phyloP scores from a whole-genome alignment of 1,140 invertebrate genomes.

The Tribolium madens region DNA sequence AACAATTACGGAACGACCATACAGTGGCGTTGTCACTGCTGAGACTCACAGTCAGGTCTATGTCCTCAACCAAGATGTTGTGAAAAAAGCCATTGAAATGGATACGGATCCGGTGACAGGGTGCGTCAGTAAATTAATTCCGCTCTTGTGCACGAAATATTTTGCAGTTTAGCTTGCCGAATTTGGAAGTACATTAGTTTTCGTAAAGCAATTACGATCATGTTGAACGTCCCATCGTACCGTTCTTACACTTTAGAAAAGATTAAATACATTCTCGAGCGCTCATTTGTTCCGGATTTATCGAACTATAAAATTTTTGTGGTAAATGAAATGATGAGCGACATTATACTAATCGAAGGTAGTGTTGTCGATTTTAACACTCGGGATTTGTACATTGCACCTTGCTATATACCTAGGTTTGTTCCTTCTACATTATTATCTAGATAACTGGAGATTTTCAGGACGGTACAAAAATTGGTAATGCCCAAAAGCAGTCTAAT shows the following conservation, averaged over 20 bases:
- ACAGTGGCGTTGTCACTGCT: conserved; percentile 37
- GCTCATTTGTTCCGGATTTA: conserved; percentile 53
- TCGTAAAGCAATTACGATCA: conserved; percentile 45
- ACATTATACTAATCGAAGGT: conserved; percentile 52
- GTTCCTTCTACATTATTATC: neutral
- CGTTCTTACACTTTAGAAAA: conserved; percentile 55
- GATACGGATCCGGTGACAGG: conserved; percentile 36
- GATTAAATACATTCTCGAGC: conserved; percentile 54
- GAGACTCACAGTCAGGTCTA: conserved; percentile 45
- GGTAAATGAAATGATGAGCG: conserved; percentile 47
- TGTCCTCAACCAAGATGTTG: conserved; percentile 10
- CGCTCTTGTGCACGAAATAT: neutral
- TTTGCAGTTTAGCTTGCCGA: conserved; percentile 41
- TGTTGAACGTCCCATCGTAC: conserved; percentile 48
- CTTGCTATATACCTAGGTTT: conserved; percentile 48
- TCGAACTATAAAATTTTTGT: conserved; percentile 24
- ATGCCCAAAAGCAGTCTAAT: neutral
- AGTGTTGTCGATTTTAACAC: conserved; percentile 46
- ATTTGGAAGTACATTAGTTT: conserved; percentile 57
- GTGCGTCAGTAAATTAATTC: neutral
- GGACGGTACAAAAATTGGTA: conserved; percentile 23
- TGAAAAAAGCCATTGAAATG: conserved; percentile 33
- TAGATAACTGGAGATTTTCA: neutral
- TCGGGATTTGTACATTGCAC: conserved; percentile 45
- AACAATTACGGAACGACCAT: conserved; percentile 42